Base-by-base conservation (phyloP, 1,140 invertebrate species). In the Papilio polyxenes region DNA sequence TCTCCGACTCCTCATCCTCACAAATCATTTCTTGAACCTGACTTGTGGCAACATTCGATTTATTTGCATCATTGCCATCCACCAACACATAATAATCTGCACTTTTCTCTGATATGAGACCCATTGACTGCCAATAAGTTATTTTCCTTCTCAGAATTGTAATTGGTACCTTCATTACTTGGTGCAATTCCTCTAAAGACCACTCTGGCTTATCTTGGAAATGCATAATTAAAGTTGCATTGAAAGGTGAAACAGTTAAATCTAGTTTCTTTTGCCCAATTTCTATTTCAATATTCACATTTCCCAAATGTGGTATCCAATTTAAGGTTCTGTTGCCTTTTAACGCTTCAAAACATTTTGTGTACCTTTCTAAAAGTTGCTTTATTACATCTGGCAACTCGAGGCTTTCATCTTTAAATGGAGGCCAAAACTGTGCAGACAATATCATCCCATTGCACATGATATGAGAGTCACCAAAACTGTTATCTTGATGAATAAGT, bases 381-480 rank as follows among this genome's bases (percentile, higher is more conserved):
- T 98, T 96, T 51, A 99, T 96, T 86, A 96, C 95, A 40, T 96
- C 95, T 6, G 98, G 98, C 53, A 99, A 90, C 87, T 98, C 97
- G 9, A 99, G 95, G 85, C 97, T 98, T 94, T 99, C 98, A 91
- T 99, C 98, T 91, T 99, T 98, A 83, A 99, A 98, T 23, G 97
- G 96, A 1, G 99, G 99, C 99, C 99, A 99, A 95, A 99, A 99
- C 90, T 99, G 98, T n/a, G 98, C 98, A 0, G 99, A 99, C 11
- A 99, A 94, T 83, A 99, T 98, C 89, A 99, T 96, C 2, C 98
- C 97, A 91, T 94, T 95, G 37, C 93, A 94, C 53, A 96, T 95
- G 87, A 98, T 95, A 72, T 96, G 89, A n/a, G 95, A 91, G 31
- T 94, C 90, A 79, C 93, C 95, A 87, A 96, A 97, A 89, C 94